Conservation (phyloP, 2,797 vertebrate species). For the Pantherophis alleghaniensis region DNA sequence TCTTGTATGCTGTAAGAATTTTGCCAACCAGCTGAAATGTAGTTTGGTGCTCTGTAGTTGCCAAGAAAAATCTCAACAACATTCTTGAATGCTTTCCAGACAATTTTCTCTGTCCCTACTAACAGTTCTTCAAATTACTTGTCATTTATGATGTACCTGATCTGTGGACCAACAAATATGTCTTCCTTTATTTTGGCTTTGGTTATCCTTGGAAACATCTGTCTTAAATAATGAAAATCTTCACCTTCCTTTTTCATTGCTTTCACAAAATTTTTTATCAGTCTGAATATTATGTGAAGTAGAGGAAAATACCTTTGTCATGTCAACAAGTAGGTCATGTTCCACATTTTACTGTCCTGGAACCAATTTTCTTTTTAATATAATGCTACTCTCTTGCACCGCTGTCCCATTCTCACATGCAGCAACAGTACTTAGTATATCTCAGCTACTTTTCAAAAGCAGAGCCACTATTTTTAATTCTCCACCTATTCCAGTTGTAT, state of each 20-base stretch:
- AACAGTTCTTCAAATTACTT: neutral
- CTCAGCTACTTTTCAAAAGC: neutral
- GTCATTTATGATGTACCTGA: neutral
- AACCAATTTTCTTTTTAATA: neutral
- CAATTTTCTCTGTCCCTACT: neutral
- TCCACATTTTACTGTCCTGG: neutral
- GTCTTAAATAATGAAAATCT: neutral
- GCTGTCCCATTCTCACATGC: neutral
- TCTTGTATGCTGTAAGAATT: neutral
- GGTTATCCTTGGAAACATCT: neutral
- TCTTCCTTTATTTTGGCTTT: neutral
- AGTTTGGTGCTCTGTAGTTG: neutral
- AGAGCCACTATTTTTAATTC: neutral
- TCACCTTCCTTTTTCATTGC: neutral
- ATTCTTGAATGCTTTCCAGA: neutral
- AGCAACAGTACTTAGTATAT: neutral
- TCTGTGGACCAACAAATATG: neutral
- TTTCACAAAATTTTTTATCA: neutral
- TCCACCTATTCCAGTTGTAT: neutral
- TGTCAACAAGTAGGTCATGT: neutral
- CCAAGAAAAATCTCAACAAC: neutral
- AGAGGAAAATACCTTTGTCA: neutral
- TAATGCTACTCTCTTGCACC: neutral
- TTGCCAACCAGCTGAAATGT: neutral
- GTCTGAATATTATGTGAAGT: neutral